phyloP scores from a whole-genome alignment of 2,113 vertebrate species.

The Phalacrocorax pelagicus region DNA sequence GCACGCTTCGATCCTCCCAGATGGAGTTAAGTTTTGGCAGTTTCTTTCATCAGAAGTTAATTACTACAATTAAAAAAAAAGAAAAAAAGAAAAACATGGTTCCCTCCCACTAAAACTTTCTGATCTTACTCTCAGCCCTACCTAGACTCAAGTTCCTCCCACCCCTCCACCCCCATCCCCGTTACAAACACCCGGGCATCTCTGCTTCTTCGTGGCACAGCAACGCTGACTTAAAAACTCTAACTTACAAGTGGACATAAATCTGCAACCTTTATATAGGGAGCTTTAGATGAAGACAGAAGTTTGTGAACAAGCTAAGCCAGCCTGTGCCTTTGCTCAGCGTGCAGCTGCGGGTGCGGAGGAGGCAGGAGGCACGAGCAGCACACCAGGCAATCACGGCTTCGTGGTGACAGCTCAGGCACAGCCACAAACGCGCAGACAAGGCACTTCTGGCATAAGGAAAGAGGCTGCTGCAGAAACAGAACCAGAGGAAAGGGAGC shows the following conservation, averaged over 20 bases:
- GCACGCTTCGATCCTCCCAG: neutral
- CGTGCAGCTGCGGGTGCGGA: neutral
- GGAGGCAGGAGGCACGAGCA: neutral
- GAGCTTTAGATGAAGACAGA: no score
- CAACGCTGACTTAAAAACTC: fast-evolving
- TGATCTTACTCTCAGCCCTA: neutral
- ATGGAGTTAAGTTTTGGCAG: neutral
- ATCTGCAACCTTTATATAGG: fast-evolving
- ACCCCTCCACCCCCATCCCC: no score
- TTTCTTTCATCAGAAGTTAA: neutral
- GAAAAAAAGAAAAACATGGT: neutral
- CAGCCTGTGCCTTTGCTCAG: neutral
- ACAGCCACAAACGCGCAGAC: neutral
- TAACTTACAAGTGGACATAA: neutral
- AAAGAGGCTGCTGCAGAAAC: neutral
- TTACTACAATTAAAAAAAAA: neutral
- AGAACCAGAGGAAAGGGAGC: neutral
- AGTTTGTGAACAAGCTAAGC: neutral
- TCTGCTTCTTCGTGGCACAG: neutral
- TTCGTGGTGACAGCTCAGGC: neutral
- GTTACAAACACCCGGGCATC: fast-evolving
- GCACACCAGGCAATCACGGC: neutral
- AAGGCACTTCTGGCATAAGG: neutral
- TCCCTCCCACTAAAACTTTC: neutral
- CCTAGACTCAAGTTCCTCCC: neutral